Evolutionary conservation across 2,797 vertebrate species (phyloP).

Genomic region (Parotocinclus haroldoi): DNA sequence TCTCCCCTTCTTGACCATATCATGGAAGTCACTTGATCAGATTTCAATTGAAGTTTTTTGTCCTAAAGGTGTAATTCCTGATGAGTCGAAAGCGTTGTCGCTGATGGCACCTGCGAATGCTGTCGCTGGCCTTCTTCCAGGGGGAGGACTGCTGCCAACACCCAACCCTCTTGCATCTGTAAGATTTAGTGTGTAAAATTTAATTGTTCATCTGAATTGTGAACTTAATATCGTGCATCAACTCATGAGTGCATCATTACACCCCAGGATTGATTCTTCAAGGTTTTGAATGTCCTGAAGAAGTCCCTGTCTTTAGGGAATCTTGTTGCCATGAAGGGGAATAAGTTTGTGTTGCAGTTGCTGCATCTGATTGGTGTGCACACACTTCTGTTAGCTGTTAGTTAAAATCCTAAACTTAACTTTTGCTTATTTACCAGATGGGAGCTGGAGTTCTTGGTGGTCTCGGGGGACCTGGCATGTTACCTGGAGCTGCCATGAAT

Average conservation of each 20-base stretch:
- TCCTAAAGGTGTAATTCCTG: slow-evolving; percentile 96
- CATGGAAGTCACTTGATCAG: neutral
- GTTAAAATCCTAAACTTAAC: neutral
- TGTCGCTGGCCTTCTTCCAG: slow-evolving; percentile 94
- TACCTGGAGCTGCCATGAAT: slow-evolving; percentile 87
- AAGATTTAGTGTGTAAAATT: slow-evolving; percentile 42
- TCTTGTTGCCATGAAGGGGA: too few species aligned
- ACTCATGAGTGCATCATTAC: too few species aligned
- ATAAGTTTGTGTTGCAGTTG: too few species aligned
- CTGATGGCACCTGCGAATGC: slow-evolving; percentile 97
- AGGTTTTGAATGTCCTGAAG: too few species aligned
- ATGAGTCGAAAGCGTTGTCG: slow-evolving; percentile 98
- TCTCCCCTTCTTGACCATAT: slow-evolving; percentile 27
- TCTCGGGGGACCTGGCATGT: slow-evolving; percentile 80
- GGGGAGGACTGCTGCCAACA: slow-evolving; percentile 94
- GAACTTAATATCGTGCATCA: too few species aligned
- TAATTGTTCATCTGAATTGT: too few species aligned
- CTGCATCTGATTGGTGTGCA: too few species aligned
- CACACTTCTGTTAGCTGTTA: neutral
- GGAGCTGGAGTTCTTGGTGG: slow-evolving; percentile 88
- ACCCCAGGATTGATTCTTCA: too few species aligned
- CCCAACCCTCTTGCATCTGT: slow-evolving; percentile 91
- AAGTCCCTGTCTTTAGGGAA: too few species aligned
- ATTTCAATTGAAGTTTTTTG: slow-evolving; percentile 66
- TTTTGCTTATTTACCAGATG: slow-evolving; percentile 65